Evolutionary conservation across 2,113 vertebrate genomes (phyloP).

Genomic region (Muntiacus reevesi): DNA sequence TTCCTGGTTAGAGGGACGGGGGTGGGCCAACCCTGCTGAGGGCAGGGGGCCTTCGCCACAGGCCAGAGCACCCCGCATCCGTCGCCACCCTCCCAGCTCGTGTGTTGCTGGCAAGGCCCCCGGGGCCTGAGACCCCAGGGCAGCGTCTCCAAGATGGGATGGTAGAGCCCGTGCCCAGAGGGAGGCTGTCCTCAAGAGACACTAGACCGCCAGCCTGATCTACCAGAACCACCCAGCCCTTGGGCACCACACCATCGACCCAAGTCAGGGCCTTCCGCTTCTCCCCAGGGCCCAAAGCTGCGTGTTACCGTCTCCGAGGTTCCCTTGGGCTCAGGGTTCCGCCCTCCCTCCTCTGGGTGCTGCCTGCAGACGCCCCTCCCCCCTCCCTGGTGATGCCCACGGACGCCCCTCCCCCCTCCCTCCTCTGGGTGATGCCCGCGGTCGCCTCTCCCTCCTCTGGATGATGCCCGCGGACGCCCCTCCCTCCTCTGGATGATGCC

Average conservation of each 20-base stretch:
- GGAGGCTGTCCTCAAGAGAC: background rate
- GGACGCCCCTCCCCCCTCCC: background rate
- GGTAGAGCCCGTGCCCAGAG: rapidly evolving
- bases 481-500: background rate
- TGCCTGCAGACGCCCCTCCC: background rate
- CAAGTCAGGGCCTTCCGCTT: rapidly evolving
- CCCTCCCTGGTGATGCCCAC: background rate
- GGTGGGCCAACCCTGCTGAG: rapidly evolving
- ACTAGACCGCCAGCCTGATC: rapidly evolving
- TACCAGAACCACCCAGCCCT: background rate
- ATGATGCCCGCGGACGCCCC: rapidly evolving
- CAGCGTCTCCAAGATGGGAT: rapidly evolving
- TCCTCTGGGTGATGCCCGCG: background rate
- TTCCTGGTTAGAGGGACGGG: rapidly evolving
- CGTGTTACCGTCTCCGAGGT: rapidly evolving
- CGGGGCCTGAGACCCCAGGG: background rate
- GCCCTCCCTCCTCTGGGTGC: rapidly evolving
- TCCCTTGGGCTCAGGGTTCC: background rate
- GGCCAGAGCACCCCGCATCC: background rate
- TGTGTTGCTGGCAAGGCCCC: background rate
- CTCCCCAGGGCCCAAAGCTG: background rate
- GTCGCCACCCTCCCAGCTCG: rapidly evolving
- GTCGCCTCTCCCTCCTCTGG: background rate
- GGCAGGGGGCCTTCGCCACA: rapidly evolving
- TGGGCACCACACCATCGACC: rapidly evolving